Evolutionary conservation across 2,888 invertebrate genomes (phyloP).

Genomic region (Aethes cnicana): DNA sequence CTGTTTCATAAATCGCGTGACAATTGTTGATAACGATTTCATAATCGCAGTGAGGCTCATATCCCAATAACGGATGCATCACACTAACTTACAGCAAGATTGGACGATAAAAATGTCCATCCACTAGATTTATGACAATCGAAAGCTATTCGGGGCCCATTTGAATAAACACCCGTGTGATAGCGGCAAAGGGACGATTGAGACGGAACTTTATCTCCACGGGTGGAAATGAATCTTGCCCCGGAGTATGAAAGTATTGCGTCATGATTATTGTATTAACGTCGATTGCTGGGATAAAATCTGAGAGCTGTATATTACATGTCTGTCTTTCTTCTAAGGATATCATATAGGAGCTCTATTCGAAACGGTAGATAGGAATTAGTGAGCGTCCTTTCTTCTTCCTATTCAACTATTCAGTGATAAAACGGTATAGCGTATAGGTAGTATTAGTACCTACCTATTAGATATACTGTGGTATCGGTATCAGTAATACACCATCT

Average conservation of each 20-base stretch:
- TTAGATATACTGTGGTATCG: too few relatives aligned
- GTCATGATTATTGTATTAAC: slow-evolving; percentile 60
- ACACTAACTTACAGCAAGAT: slow-evolving; percentile 41
- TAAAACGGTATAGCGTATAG: too few relatives aligned
- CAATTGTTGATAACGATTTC: too few relatives aligned
- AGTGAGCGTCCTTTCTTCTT: too few relatives aligned
- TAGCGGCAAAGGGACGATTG: slow-evolving; percentile 51
- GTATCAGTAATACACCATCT: too few relatives aligned
- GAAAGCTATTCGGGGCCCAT: slow-evolving; percentile 59
- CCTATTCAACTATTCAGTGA: too few relatives aligned
- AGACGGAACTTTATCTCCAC: slow-evolving; percentile 41
- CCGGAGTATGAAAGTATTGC: slow-evolving; percentile 45
- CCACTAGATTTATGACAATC: slow-evolving; percentile 68
- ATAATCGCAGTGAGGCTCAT: too few relatives aligned
- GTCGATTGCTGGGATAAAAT: slow-evolving; percentile 55
- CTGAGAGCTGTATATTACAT: slow-evolving; percentile 50
- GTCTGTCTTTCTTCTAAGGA: too few relatives aligned
- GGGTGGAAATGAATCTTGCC: slow-evolving; percentile 35
- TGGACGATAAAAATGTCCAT: slow-evolving; percentile 64
- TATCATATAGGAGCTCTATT: neutral
- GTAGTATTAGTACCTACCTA: too few relatives aligned
- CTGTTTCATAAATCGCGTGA: too few relatives aligned
- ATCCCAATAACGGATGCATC: slow-evolving; percentile 46
- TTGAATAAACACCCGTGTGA: slow-evolving; percentile 67
- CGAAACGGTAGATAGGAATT: too few relatives aligned